Base-by-base conservation (phyloP, 2,113 vertebrate species). In the Bufo bufo region DNA sequence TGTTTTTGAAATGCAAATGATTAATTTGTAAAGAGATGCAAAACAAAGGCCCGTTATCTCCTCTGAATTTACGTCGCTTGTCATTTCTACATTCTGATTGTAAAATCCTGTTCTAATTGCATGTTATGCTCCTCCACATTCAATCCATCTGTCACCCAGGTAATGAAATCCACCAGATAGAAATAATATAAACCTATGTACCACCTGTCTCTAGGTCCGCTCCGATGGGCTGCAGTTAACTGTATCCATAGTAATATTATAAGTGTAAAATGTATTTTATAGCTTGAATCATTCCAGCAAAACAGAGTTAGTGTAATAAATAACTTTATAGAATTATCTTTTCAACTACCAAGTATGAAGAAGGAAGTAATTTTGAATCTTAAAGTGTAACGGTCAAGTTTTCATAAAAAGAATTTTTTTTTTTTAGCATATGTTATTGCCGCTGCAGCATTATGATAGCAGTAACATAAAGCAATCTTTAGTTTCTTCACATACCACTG, bases 11-110 rank as follows among this genome's bases (percentile, higher is more conserved):
- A 85, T 74, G 83, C 66, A 75, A 85, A 85, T 75, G 50, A 85
- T 74, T 85, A 56, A 85, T 85, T 85, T 85, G 66, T 85, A 85
- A 74, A 85, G 83, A 47, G 69, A 75, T 75, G 83, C 69, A 85
- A 85, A 85, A 75, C 83, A 85, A 84, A 47, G 52, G 63, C 47
- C 49, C 4, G 69, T 56, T 75, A 85, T 85, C 83, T 84, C 49
- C 65, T 74, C 8, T 58, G 69, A 56, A 85, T 58, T 85, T 58
- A 85, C 52, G 33, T 10, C 19, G 52, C 83, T 74, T 85, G 83
- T 75, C 66, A 85, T 85, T 74, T 75, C 66, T 74, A 33, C 52
- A 58, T 72, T 74, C 50, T 85, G 69, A 85, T 74, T 74, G 83
- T 85, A 58, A 45, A 72, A 85, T 58, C 23, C 69, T 47, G 69